These are phyloP conservation scores for Caracal caracal DNA, from an alignment of 2,113 vertebrate species.

Conservation along the genomic window DNA sequence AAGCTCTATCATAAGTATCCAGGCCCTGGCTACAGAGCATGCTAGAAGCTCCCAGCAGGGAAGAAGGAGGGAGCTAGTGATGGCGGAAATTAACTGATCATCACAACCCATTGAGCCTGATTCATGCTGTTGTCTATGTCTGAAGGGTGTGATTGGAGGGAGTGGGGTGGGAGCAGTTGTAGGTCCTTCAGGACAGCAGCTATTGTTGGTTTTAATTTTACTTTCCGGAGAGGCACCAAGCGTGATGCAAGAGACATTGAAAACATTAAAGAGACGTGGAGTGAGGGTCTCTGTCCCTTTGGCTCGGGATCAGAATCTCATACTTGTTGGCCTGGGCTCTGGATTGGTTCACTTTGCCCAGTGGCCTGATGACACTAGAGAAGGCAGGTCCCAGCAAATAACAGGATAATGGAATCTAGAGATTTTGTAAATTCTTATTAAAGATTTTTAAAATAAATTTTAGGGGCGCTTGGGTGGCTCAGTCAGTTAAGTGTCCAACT, in stretches of 20 bases:
- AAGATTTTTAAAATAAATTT: background rate
- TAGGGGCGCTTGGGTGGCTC: too few relatives aligned
- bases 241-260: background rate
- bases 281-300: background rate
- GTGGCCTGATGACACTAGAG: background rate
- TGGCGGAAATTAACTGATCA: constrained; percentile 31
- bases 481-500: too few relatives aligned
- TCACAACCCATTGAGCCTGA: background rate
- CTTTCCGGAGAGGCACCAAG: background rate
- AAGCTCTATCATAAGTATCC: background rate
- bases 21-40: background rate
- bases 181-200: background rate
- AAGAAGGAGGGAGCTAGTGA: background rate
- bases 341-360: background rate
- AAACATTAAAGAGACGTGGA: background rate
- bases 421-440: background rate
- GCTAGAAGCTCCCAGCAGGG: constrained; percentile 46
- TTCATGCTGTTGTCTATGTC: background rate
- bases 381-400: background rate
- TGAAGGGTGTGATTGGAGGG: background rate
- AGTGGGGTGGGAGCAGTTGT: background rate
- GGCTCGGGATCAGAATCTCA: background rate
- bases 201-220: background rate
- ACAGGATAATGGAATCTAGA: background rate
- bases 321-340: background rate